A percentile compares a stretch with the other conserved stretches of the same genome.
These are phyloP conservation scores for Nebria brevicollis DNA, from an alignment of 2,888 invertebrate genomes.

Conservation along the genomic window DNA sequence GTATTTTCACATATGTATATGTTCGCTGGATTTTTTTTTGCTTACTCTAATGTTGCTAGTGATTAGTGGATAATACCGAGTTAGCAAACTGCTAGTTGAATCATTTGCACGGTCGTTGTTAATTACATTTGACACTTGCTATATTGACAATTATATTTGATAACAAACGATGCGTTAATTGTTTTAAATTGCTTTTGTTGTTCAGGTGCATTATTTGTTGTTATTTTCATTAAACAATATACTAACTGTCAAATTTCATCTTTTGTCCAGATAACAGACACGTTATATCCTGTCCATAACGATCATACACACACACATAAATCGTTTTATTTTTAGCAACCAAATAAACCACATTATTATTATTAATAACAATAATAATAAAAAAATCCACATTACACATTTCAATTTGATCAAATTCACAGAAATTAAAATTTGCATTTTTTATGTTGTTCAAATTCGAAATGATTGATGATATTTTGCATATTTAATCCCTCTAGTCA, in stretches of 20 bases:
- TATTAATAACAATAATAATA: too few species aligned
- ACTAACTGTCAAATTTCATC: constrained; percentile 13
- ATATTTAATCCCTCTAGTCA: not conserved
- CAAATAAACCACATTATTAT: not conserved
- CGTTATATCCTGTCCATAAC: constrained; percentile 34
- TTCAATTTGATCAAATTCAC: not conserved
- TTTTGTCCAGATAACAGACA: constrained; percentile 28
- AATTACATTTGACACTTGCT: constrained; percentile 36
- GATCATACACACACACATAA: not conserved
- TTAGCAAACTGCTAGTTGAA: constrained; percentile 12
- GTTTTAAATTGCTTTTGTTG: constrained; percentile 2
- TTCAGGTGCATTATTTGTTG: not conserved
- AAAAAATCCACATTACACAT: not conserved
- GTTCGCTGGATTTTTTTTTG: constrained; percentile 4
- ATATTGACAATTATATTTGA: constrained; percentile 13
- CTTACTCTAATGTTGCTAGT: constrained; percentile 6
- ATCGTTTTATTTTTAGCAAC: not conserved
- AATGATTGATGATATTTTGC: not conserved
- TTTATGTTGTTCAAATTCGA: not conserved
- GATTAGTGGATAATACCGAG: constrained; percentile 16
- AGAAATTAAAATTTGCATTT: not conserved
- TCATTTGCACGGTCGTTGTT: constrained; percentile 13
- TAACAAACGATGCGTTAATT: constrained; percentile 21
- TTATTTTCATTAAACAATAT: constrained; percentile 12
- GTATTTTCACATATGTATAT: constrained; percentile 12